phyloP scores from a whole-genome alignment of 1,140 invertebrate genomes.

The Drosophila melanica region DNA sequence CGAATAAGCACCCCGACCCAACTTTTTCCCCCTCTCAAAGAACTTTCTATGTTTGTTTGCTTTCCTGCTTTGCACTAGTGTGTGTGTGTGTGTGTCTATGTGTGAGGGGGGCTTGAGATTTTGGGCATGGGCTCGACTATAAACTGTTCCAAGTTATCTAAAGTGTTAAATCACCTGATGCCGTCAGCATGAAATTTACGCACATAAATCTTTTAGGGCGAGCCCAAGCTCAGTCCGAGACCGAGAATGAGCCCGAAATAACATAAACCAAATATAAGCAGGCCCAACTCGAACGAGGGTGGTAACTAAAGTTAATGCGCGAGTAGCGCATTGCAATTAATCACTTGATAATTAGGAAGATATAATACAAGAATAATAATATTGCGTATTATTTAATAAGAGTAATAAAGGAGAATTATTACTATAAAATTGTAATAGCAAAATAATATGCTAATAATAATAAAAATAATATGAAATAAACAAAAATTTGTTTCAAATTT shows the following conservation, averaged over 20 bases:
- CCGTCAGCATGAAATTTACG: slow-evolving; percentile 83
- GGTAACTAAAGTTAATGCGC: not conserved
- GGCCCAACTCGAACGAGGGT: slow-evolving; percentile 53
- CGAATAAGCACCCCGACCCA: slow-evolving; percentile 8
- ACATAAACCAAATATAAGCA: slow-evolving; percentile 80
- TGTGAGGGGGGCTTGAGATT: too few relatives aligned
- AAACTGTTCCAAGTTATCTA: slow-evolving; percentile 81
- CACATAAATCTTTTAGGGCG: slow-evolving; percentile 76
- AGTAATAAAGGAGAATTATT: too few relatives aligned
- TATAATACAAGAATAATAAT: too few relatives aligned
- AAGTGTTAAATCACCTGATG: slow-evolving; percentile 84
- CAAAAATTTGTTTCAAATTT: too few relatives aligned
- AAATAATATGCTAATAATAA: too few relatives aligned
- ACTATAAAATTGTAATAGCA: too few relatives aligned
- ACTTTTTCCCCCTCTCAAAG: not conserved
- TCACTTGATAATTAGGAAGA: too few relatives aligned
- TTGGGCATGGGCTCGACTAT: slow-evolving; percentile 51
- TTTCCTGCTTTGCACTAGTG: not conserved
- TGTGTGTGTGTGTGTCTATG: not conserved
- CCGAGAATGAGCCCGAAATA: slow-evolving; percentile 64
- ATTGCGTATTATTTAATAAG: too few relatives aligned
- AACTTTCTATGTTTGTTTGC: slow-evolving; percentile 37
- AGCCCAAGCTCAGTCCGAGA: slow-evolving; percentile 49
- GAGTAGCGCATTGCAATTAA: too few relatives aligned
- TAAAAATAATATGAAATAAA: too few relatives aligned